These are phyloP conservation scores for Pammene fasciana DNA, from an alignment of 2,888 invertebrate species.

Conservation along the genomic window DNA sequence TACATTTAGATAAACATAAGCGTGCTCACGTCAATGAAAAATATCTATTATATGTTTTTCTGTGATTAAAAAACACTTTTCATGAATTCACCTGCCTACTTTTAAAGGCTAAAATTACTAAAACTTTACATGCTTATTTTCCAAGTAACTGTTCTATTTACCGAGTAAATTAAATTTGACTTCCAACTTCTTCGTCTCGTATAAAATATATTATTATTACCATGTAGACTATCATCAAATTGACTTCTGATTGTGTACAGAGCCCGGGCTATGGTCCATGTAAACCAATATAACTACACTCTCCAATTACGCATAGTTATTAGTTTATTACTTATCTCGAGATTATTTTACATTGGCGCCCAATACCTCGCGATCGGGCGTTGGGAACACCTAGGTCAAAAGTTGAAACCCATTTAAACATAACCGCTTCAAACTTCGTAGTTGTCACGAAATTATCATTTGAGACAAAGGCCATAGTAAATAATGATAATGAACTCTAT, in stretches of 20 bases:
- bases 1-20: constrained; percentile 9
- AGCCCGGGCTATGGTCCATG: too few relatives aligned
- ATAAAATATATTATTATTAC: too few relatives aligned
- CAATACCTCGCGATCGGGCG: background rate
- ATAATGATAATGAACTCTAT: constrained; percentile 10
- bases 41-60: constrained; percentile 1
- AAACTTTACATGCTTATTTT: background rate
- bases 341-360: background rate
- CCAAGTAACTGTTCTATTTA: too few relatives aligned
- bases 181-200: too few relatives aligned
- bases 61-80: background rate
- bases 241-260: too few relatives aligned
- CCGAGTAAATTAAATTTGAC: too few relatives aligned
- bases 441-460: constrained; percentile 18
- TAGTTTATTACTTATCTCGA: too few relatives aligned
- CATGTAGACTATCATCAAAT: too few relatives aligned
- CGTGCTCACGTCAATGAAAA: constrained; percentile 8
- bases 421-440: constrained; percentile 12
- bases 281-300: too few relatives aligned
- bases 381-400: background rate
- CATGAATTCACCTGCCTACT: background rate
- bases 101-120: constrained; percentile 2
- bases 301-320: too few relatives aligned
- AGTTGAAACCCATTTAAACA: background rate
- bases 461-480: constrained; percentile 29